Evolutionary conservation across 2,797 vertebrate species (phyloP).

Genomic region (Yasuhikotakia modesta): DNA sequence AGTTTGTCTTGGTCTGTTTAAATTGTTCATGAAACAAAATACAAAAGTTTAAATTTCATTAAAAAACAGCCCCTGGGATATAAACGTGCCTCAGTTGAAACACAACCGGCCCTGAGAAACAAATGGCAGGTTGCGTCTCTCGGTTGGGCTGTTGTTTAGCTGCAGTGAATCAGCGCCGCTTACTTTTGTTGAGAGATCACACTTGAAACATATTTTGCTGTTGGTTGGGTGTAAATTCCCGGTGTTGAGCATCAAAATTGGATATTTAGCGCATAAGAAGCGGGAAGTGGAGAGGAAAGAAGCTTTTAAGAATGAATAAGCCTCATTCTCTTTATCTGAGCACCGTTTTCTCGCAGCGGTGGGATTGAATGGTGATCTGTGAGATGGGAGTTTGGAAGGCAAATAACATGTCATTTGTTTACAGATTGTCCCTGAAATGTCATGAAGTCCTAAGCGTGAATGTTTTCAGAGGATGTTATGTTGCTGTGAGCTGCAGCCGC

Average conservation of each 20-base stretch:
- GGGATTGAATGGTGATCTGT: constrained; percentile 15
- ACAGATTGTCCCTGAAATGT: constrained; percentile 2
- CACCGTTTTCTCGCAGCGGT: constrained; percentile 26
- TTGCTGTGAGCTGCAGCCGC: not conserved
- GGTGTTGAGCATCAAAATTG: constrained; percentile 2
- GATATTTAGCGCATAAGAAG: constrained; percentile 9
- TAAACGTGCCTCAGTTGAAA: not conserved
- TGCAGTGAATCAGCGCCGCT: not conserved
- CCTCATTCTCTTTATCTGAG: constrained; percentile 10
- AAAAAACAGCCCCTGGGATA: not conserved
- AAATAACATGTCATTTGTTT: constrained; percentile 1
- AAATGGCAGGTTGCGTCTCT: not conserved
- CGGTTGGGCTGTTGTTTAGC: not conserved
- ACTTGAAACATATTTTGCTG: constrained; percentile 11
- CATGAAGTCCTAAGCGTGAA: not conserved
- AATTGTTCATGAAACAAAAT: not conserved
- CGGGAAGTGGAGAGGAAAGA: not conserved
- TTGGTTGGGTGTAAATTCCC: not conserved
- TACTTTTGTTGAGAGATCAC: constrained; percentile 12
- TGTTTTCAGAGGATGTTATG: not conserved
- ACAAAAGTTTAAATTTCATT: not conserved
- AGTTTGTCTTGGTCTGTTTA: not conserved
- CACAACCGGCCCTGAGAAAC: not conserved
- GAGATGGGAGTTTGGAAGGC: constrained; percentile 3
- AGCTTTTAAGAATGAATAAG: constrained; percentile 20